Conservation (phyloP, 2,888 invertebrate species). For the Luperina nickerlii region DNA sequence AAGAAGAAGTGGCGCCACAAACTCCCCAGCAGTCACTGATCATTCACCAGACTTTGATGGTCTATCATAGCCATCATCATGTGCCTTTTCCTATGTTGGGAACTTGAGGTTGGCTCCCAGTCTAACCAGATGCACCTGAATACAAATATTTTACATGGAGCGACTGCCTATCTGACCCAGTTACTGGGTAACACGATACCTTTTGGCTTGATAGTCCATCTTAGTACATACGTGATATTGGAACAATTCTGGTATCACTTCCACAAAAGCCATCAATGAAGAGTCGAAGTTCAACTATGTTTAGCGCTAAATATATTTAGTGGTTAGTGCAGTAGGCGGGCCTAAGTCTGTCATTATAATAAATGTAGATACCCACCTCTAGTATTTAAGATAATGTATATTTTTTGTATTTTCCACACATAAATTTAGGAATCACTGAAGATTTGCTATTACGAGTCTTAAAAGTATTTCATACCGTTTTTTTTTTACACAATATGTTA, state of each 20-base stretch:
- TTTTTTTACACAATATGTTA: conserved; percentile 2
- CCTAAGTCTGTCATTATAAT: conserved; percentile 43
- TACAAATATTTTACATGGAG: no score
- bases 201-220: neutral
- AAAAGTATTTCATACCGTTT: conserved; percentile 1
- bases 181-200: no score
- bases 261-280: neutral
- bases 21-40: neutral
- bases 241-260: neutral
- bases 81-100: no score
- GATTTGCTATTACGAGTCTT: conserved; percentile 10
- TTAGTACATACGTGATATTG: neutral
- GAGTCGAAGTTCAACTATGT: neutral
- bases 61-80: neutral
- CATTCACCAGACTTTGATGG: neutral
- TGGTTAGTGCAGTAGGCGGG: neutral
- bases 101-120: no score
- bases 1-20: neutral
- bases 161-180: no score
- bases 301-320: conserved; percentile 21
- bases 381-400: conserved; percentile 59
- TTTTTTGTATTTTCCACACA: conserved; percentile 58
- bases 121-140: no score
- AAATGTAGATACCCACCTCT: conserved; percentile 65
- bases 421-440: conserved; percentile 23